Percentiles rank a stretch among this genome's conserved stretches.
Conservation (phyloP, 53 echinoderm and acorn worm species). For the Arbacia lixula region DNA sequence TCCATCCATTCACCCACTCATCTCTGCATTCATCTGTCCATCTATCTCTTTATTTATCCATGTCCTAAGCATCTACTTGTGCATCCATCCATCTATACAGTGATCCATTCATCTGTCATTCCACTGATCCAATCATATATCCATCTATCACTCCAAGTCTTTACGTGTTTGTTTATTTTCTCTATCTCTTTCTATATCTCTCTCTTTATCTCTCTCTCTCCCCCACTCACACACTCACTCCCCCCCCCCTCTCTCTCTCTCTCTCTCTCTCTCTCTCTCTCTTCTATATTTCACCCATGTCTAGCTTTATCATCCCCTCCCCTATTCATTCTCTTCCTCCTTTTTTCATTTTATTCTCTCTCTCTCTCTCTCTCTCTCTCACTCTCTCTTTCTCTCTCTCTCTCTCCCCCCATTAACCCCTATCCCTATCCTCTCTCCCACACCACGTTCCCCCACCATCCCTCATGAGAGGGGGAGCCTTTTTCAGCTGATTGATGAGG, state of each 20-base stretch:
- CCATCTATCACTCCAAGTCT: background rate
- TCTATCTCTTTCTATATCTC: background rate
- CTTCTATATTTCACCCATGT: conserved; percentile 10
- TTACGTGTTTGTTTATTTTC: background rate
- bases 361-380: background rate
- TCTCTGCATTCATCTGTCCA: background rate
- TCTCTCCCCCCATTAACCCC: background rate
- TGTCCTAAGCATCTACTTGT: background rate
- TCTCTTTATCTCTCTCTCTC: background rate
- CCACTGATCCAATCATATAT: background rate
- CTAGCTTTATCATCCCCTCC: too few species aligned
- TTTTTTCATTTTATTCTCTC: background rate
- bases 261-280: conserved; percentile 3
- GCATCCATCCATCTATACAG: background rate
- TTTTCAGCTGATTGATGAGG: conserved; percentile 50
- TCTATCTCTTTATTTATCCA: background rate
- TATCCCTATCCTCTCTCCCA: conserved; percentile 20
- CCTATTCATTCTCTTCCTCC: too few species aligned
- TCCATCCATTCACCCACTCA: background rate
- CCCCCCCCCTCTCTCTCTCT: background rate
- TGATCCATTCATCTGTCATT: background rate
- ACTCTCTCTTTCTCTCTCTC: conserved; percentile 38
- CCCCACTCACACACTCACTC: background rate
- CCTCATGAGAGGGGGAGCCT: too few species aligned
- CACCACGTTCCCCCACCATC: too few species aligned